Conservation (phyloP, 92 coral and sea anemone genomes). For the Zoanthus gigantus region DNA sequence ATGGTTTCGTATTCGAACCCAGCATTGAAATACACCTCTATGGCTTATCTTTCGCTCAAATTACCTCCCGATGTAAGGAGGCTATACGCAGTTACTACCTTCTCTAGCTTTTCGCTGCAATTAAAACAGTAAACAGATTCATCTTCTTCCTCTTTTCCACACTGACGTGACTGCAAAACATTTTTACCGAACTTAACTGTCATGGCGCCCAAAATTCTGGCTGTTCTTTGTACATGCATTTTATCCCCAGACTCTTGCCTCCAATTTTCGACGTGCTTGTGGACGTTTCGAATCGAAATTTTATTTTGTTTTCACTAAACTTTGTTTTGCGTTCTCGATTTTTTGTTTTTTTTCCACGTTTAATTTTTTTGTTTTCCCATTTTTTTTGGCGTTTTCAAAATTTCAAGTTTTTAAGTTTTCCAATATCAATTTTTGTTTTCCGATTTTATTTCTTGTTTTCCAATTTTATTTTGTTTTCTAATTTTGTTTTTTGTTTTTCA, state of each 20-base stretch:
- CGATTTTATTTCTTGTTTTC: not conserved
- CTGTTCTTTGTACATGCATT: constrained; percentile 10
- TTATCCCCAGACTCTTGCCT: constrained; percentile 19
- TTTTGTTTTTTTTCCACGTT: not conserved
- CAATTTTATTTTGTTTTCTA: not conserved
- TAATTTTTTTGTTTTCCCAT: constrained; percentile 3
- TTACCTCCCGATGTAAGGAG: constrained; percentile 16
- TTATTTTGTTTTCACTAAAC: constrained; percentile 24
- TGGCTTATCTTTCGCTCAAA: constrained; percentile 18
- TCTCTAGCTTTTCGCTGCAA: constrained; percentile 9
- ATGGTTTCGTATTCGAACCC: too few relatives aligned
- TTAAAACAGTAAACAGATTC: constrained; percentile 16
- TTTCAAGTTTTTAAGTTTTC: not conserved
- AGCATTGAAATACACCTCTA: not conserved
- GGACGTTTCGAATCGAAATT: constrained; percentile 10
- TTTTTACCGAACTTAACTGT: constrained; percentile 12
- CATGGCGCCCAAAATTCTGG: not conserved
- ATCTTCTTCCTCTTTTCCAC: constrained; percentile 15
- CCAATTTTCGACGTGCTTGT: constrained; percentile 16
- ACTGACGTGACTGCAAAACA: constrained; percentile 14
- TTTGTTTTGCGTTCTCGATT: constrained; percentile 1
- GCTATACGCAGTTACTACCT: constrained; percentile 12
- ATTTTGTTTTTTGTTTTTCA: not conserved
- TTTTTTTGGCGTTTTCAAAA: not conserved
- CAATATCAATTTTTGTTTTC: not conserved